Conservation (phyloP, 2,113 vertebrate genomes). For the Microcebus ravelobensis region DNA sequence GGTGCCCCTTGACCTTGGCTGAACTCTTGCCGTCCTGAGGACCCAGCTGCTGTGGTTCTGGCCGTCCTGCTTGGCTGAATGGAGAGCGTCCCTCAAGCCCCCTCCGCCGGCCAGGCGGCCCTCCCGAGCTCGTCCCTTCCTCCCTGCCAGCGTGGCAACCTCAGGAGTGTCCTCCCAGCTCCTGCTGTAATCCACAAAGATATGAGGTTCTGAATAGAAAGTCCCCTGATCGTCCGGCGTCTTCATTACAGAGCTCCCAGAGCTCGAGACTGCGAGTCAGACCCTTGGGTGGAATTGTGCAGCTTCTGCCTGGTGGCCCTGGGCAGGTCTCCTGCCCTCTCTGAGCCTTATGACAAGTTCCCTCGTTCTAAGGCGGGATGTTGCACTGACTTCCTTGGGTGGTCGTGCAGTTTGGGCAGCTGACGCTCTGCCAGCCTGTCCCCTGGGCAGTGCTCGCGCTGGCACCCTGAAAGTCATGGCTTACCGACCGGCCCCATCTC, state of each 20-base stretch:
- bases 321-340: background rate
- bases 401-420: background rate
- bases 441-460: background rate
- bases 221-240: background rate
- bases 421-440: background rate
- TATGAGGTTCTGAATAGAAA: background rate
- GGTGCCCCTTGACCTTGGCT: background rate
- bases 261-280: background rate
- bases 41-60: background rate
- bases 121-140: background rate
- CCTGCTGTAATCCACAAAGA: background rate
- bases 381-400: background rate
- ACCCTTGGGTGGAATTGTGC: background rate
- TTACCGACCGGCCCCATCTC: background rate
- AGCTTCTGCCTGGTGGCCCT: background rate
- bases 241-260: background rate
- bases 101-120: rapidly evolving
- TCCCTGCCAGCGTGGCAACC: too few relatives aligned
- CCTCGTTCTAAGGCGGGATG: background rate
- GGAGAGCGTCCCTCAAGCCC: background rate
- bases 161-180: background rate
- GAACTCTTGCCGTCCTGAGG: background rate
- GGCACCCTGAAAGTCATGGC: background rate
- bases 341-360: background rate
- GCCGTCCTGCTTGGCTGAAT: too few relatives aligned